Evolutionary conservation across 2,888 invertebrate genomes (phyloP), one percentile per base, ranked within the genome.

Genomic region (Artemia sp.): DNA sequence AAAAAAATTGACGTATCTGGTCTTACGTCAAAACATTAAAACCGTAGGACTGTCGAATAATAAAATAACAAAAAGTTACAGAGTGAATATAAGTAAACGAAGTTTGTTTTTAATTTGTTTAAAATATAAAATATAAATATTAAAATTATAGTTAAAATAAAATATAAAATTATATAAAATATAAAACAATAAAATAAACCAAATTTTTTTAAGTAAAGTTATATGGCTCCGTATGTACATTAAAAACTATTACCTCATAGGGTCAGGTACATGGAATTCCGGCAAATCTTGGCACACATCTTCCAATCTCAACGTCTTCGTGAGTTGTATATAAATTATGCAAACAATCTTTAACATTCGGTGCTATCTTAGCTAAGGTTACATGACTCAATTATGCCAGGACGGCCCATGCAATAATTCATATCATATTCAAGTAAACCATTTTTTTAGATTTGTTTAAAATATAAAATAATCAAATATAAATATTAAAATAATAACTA

Each of bases 321-420:
- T 98, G 97, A 0, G 89, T 90, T 58, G 96, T 95, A 79, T 92
- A 91, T 71, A 96, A 82, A 79, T 95, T 90, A 77, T 86, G 85
- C 72, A 98, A 81, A 77, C 97, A 98, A 74, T 90, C 86, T 76
- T 90, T 88, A 73, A 96, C 87, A 78, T 94, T 90, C 0, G 95
- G 95, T 9, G 90, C 92, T 70, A 94, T 89, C n/a, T 79, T 77
- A 53, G 78, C 82, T 74, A 97, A 80, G 0, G 95, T 94, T 78
- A 90, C 90, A 72, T 89, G 82, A 74, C 93, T 94, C 73, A 69
- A 97, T 85, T 70, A 98, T 90, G 0, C 97, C 96, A 0, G 98
- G 96, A 0, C 98, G 97, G 51, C 98, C 98, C 98, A 98, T 98
- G 78, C 97, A 98, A 79, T 95, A 98, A 80, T 98, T 98, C 80